These are phyloP conservation scores for Chelmon rostratus DNA, from an alignment of 2,797 vertebrate species.

Conservation along the genomic window DNA sequence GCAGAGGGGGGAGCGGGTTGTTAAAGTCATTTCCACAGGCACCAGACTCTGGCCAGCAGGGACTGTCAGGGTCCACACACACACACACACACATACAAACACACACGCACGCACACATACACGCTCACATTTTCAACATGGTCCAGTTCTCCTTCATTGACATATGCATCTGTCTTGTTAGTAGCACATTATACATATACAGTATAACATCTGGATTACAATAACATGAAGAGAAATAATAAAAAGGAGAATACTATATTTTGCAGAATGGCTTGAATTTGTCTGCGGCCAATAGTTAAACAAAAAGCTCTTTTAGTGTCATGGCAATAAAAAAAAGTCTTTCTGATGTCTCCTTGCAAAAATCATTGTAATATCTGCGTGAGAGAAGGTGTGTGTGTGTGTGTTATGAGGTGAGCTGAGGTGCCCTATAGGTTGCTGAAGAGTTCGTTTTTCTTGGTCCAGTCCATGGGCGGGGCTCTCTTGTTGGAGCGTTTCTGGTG, in stretches of 20 bases:
- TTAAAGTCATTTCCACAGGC: constrained; percentile 45
- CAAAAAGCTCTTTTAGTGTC: constrained; percentile 37
- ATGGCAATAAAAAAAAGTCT: constrained; percentile 37
- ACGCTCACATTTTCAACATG: constrained; percentile 23
- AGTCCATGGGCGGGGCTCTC: constrained; percentile 96
- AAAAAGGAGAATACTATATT: constrained; percentile 53
- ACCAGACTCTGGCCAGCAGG: constrained; percentile 59
- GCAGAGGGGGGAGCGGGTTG: not conserved
- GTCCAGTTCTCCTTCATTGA: constrained; percentile 65
- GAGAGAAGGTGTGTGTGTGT: constrained; percentile 14
- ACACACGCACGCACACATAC: constrained; percentile 23
- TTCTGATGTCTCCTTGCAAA: constrained; percentile 25
- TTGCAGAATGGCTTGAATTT: constrained; percentile 61
- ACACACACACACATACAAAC: constrained; percentile 18
- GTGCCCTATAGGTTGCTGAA: constrained; percentile 93
- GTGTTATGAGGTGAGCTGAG: constrained; percentile 17
- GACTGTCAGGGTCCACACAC: constrained; percentile 48
- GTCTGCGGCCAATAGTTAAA: constrained; percentile 40
- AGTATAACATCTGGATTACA: constrained; percentile 69
- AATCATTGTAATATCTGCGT: constrained; percentile 40
- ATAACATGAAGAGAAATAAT: constrained; percentile 61
- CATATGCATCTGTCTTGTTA: constrained; percentile 72
- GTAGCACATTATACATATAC: constrained; percentile 69
- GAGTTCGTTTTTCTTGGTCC: constrained; percentile 98
- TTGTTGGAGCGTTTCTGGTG: constrained; percentile 96